Evolutionary conservation across 64 coral and sea anemone species (phyloP).

Genomic region (Cladopsammia gracilis): DNA sequence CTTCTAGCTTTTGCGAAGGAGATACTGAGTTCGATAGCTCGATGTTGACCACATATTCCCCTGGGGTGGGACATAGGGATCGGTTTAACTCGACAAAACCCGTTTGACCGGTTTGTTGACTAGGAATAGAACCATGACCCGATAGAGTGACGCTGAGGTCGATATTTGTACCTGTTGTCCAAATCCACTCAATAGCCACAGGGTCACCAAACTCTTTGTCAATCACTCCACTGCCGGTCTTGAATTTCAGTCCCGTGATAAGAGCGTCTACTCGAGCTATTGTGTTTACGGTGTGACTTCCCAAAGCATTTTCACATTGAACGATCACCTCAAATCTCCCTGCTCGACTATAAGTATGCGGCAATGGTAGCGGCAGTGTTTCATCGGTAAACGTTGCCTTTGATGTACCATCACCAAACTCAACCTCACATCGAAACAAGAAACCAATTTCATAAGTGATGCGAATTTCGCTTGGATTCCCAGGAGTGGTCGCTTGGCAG

Average conservation of each 20-base stretch:
- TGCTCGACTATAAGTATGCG: conserved; percentile 35
- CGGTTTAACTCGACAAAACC: conserved; percentile 7
- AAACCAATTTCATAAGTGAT: conserved; percentile 68
- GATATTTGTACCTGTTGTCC: conserved; percentile 68
- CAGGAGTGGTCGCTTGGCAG: conserved; percentile 57
- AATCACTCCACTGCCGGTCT: background rate
- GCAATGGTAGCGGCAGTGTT: conserved; percentile 29
- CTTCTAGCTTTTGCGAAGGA: conserved; percentile 4
- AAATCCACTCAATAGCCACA: conserved; percentile 60
- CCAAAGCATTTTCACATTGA: conserved; percentile 48
- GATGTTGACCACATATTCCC: conserved; percentile 45
- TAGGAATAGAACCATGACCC: background rate
- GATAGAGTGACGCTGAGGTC: conserved; percentile 5
- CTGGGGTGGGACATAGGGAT: conserved; percentile 28
- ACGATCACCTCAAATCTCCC: conserved; percentile 46
- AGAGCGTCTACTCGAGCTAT: conserved; percentile 60
- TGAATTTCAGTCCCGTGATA: conserved; percentile 73
- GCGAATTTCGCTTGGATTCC: conserved; percentile 44
- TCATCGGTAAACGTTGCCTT: background rate
- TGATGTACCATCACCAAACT: conserved; percentile 57
- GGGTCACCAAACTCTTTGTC: conserved; percentile 47
- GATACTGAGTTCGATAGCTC: conserved; percentile 72
- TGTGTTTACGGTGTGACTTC: background rate
- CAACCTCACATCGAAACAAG: conserved; percentile 52
- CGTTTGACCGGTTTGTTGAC: background rate